These are phyloP conservation scores for Myripristis jacobus DNA, from an alignment of 2,797 vertebrate genomes.

Conservation along the genomic window DNA sequence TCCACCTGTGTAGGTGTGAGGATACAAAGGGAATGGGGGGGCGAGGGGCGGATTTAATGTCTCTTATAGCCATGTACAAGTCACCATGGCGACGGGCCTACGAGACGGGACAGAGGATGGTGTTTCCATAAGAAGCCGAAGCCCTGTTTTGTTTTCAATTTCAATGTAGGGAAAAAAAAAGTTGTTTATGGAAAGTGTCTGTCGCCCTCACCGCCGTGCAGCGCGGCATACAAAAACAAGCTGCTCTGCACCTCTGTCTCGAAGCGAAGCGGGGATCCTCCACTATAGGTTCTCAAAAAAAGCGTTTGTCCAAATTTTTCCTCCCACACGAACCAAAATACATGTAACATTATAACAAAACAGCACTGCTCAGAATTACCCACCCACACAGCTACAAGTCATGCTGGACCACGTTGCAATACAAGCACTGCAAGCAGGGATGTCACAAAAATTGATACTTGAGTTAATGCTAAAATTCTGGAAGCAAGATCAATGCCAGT, in stretches of 20 bases:
- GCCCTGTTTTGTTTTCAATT: constrained; percentile 38
- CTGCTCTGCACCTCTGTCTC: neutral
- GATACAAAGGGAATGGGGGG: constrained; percentile 40
- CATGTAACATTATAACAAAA: too few species aligned
- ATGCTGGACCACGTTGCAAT: too few species aligned
- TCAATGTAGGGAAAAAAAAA: constrained; percentile 24
- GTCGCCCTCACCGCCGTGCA: constrained; percentile 1
- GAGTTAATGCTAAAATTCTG: too few species aligned
- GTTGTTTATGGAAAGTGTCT: constrained; percentile 33
- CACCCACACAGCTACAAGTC: too few species aligned
- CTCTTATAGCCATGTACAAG: constrained; percentile 36
- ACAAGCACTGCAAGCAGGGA: too few species aligned
- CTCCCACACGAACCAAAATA: constrained; percentile 15
- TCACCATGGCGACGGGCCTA: constrained; percentile 47
- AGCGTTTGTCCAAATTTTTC: constrained; percentile 9
- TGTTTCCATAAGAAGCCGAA: constrained; percentile 28
- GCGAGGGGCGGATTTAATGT: constrained; percentile 18
- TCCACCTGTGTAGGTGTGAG: constrained; percentile 56
- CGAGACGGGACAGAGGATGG: constrained; percentile 46
- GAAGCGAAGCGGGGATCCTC: neutral
- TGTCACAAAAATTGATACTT: too few species aligned
- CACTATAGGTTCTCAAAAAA: neutral
- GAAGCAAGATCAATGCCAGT: too few species aligned
- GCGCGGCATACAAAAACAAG: neutral
- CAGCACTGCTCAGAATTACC: too few species aligned